These are phyloP conservation scores for Euclidia mi DNA, from an alignment of 2,888 invertebrate genomes.

Conservation along the genomic window DNA sequence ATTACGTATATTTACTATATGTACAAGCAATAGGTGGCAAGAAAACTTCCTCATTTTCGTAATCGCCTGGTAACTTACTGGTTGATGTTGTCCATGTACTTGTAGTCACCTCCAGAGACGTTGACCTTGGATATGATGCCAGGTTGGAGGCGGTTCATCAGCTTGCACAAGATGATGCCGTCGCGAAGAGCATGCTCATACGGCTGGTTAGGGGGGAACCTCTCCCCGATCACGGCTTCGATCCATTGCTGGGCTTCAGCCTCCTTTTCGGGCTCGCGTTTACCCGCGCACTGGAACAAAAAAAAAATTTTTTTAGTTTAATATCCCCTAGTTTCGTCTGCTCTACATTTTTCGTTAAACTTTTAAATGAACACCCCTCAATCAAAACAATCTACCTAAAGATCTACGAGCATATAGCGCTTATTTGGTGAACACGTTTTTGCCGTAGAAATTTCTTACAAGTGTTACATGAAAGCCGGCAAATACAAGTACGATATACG, in stretches of 20 bases:
- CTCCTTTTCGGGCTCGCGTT: constrained; percentile 95
- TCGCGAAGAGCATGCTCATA: constrained; percentile 95
- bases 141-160: constrained; percentile 97
- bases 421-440: too few species aligned
- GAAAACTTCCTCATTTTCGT: too few species aligned
- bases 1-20: too few species aligned
- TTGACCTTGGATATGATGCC: constrained; percentile 96
- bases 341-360: too few species aligned
- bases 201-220: constrained; percentile 93
- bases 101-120: constrained; percentile 96
- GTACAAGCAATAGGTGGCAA: too few species aligned
- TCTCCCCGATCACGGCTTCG: constrained; percentile 94
- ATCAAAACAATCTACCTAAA: too few species aligned
- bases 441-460: too few species aligned
- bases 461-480: too few species aligned
- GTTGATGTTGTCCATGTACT: constrained; percentile 98
- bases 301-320: constrained; percentile 19
- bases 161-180: constrained; percentile 95
- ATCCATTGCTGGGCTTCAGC: constrained; percentile 96
- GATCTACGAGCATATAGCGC: too few species aligned
- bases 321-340: too few species aligned
- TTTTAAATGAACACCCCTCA: too few species aligned
- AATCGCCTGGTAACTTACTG: constrained; percentile 91
- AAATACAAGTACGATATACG: too few species aligned
- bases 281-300: constrained; percentile 93